Evolutionary conservation across 2,797 vertebrate species (phyloP), one percentile per base, ranked within the genome.

Genomic region (Tadarida brasiliensis): DNA sequence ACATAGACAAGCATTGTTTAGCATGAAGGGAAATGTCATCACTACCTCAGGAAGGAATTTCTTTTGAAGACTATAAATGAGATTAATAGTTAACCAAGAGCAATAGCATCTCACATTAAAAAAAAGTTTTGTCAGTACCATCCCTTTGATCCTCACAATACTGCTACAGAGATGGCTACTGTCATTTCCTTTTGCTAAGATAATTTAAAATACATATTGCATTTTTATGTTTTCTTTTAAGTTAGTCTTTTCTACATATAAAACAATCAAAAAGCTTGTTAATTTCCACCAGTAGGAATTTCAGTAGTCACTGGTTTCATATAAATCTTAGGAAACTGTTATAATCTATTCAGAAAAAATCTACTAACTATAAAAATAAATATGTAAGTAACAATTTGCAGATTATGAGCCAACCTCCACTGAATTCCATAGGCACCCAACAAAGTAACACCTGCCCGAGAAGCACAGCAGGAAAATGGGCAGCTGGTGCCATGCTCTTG

Each of bases 311-410:
- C 24, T 82, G 30, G 33, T 82, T 92, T 95, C 57, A 77, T 73
- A 5, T 84, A 83, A 89, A 74, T 84, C 49, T 91, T 67, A 93
- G 28, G 59, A 89, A 91, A 80, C 51, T 28, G 28, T 80, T 56
- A 30, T 47, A 83, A 86, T 87, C 20, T 76, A 84, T 56, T 28
- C 56, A 74, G 74, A 92, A 81, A 93, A 78, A 87, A 80, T 82
- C 10, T 82, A 86, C 74, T 89, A n/a, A 93, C 12, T 71, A 90
- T 54, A 92, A 82, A 93, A 63, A 70, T 95, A 95, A 91, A 65
- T n/a, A 67, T 22, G 20, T 84, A 92, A 81, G 54, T 78, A 95
- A 85, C 39, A 51, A 82, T 96, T 95, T 94, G 19, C 33, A 59
- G 39, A 85, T 94, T 83, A 83, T 87, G 39, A 92, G 19, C 33